Evolutionary conservation across 2,113 vertebrate genomes (phyloP), one percentile per base, ranked within the genome.

Genomic region (Aptenodytes forsteri): DNA sequence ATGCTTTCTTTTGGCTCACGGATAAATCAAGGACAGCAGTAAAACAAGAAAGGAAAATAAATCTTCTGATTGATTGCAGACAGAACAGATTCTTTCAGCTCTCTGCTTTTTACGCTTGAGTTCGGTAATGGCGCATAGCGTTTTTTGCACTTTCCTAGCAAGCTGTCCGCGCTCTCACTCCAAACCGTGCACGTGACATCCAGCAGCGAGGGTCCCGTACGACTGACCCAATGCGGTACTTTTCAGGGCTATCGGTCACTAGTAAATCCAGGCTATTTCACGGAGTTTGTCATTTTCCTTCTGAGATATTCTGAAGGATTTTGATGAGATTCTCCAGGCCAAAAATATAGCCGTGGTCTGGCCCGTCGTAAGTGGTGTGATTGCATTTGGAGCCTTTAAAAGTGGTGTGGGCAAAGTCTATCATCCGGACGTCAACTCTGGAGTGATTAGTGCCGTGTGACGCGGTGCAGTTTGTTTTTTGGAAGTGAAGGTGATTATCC

Each of bases 401-500:
- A 0, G 98, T 99, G 11, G 98, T 98, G 73, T 99, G 98, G 67
- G 98, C 98, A 65, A 99, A 99, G 97, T 99, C 98, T 17, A 99
- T 99, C 98, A 99, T 99, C 25, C 97, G 96, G 77, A 99, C 50
- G 25, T 98, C 98, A 0, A 98, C 98, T 46, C 97, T 97, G 93
- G 73, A 34, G 19, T 75, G 84, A 19, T 47, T 32, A 0, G 22
- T 7, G 46, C 84, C 29, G 2, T 84, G 66, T 0, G 82, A 23
- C 11, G 32, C 4, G 71, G 61, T 27, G 77, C 93, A 14, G 6
- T 58, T 90, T 19, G 61, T 21, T 3, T 30, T 87, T 16, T 76
- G 92, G 17, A 77, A 81, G 58, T 62, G 95, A 2, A 73, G 71
- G n/a, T 78, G 94, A 3, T 54, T 93, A 54, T 95, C 89, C 32